Evolutionary conservation across 2,797 vertebrate genomes (phyloP).

Genomic region (Dermochelys coriacea): DNA sequence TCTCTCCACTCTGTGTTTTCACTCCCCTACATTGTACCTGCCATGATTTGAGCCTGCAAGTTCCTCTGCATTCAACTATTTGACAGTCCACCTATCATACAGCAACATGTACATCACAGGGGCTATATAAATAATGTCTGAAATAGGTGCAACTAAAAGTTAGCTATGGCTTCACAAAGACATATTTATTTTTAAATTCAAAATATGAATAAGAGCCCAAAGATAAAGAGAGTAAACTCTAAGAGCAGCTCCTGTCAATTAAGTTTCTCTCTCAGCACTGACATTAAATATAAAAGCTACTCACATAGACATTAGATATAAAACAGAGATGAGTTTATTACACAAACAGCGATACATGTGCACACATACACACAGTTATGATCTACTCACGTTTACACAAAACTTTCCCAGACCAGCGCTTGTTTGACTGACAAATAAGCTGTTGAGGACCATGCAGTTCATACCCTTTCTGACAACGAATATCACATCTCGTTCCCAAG

Average conservation of each 20-base stretch:
- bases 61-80: neutral
- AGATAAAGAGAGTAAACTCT: neutral
- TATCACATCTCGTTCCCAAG: constrained; percentile 92
- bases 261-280: neutral
- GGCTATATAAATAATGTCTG: neutral
- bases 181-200: neutral
- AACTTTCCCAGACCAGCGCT: constrained; percentile 95
- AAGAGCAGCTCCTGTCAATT: neutral
- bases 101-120: neutral
- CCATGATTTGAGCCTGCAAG: neutral
- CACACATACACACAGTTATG: accelerated
- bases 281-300: neutral
- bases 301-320: neutral
- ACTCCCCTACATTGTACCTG: neutral
- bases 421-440: constrained; percentile 93
- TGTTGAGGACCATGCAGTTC: constrained; percentile 88
- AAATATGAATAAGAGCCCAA: neutral
- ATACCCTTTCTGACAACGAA: constrained; percentile 94
- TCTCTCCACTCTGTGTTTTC: neutral
- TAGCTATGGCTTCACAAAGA: neutral
- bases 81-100: neutral
- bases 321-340: neutral
- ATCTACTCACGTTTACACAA: constrained; percentile 92
- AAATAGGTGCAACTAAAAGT: neutral
- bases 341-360: neutral